Conservation (phyloP, 1,140 invertebrate species). For the Oncopeltus fasciatus region DNA sequence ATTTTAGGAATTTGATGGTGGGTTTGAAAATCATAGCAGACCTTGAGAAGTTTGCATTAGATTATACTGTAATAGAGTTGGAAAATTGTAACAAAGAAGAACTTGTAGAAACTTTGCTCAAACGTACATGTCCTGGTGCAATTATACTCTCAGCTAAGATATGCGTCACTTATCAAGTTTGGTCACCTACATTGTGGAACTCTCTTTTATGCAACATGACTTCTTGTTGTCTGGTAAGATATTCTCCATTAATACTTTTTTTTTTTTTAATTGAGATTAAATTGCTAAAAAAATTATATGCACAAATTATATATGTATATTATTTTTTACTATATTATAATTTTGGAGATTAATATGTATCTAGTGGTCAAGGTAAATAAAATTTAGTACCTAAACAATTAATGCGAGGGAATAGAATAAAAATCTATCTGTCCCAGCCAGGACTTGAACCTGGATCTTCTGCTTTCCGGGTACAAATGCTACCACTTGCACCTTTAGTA, state of each 20-base stretch:
- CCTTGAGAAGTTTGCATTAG: conserved; percentile 31
- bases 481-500: too few species aligned
- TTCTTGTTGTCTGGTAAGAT: neutral
- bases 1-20: conserved; percentile 29
- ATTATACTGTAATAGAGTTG: conserved; percentile 29
- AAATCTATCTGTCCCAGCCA: too few species aligned
- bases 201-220: neutral
- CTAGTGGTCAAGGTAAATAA: too few species aligned
- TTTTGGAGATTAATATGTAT: too few species aligned
- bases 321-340: neutral
- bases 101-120: conserved; percentile 28
- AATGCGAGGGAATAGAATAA: too few species aligned
- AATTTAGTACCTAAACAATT: too few species aligned
- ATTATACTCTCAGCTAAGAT: conserved; percentile 13
- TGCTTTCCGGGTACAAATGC: too few species aligned
- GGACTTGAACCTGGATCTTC: too few species aligned
- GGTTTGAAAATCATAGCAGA: conserved; percentile 30
- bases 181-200: neutral
- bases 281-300: neutral
- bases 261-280: neutral
- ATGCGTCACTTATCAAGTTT: neutral
- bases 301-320: neutral
- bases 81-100: conserved; percentile 28
- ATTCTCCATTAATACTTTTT: neutral
- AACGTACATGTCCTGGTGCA: conserved; percentile 10